Evolutionary conservation across 2,888 invertebrate species (phyloP).

Genomic region (Ptilodon capucinus): DNA sequence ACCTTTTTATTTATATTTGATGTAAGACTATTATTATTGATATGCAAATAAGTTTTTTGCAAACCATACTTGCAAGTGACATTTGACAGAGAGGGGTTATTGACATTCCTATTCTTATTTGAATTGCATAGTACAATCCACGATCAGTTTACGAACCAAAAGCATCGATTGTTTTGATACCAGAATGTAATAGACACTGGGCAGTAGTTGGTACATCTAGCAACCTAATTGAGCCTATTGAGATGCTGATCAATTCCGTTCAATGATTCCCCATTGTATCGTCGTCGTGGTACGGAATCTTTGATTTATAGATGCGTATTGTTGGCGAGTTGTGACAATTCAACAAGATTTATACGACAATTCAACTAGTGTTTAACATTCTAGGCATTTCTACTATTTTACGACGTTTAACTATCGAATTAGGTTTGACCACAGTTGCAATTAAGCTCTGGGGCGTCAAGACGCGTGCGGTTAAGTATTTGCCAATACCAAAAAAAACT

Average conservation of each 20-base stretch:
- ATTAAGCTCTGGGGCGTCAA: too few relatives aligned
- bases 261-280: conserved; percentile 1
- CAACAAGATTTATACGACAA: neutral
- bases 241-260: conserved; percentile 7
- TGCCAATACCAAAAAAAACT: too few relatives aligned
- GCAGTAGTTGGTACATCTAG: conserved; percentile 19
- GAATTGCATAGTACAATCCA: neutral
- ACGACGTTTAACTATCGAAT: too few relatives aligned
- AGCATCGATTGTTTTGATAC: conserved; percentile 16
- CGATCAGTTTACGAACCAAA: neutral
- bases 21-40: too few relatives aligned
- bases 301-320: neutral
- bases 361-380: too few relatives aligned
- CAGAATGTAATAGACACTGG: conserved; percentile 33
- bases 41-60: too few relatives aligned
- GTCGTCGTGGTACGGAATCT: neutral
- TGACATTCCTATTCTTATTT: neutral
- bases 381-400: too few relatives aligned
- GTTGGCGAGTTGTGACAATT: neutral
- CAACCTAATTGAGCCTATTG: conserved; percentile 34
- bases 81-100: too few relatives aligned
- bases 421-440: too few relatives aligned
- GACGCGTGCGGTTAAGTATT: too few relatives aligned
- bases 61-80: too few relatives aligned
- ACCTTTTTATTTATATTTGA: too few relatives aligned